Evolutionary conservation across 1,140 invertebrate genomes (phyloP).

Genomic region (Cyclargus thomasi): DNA sequence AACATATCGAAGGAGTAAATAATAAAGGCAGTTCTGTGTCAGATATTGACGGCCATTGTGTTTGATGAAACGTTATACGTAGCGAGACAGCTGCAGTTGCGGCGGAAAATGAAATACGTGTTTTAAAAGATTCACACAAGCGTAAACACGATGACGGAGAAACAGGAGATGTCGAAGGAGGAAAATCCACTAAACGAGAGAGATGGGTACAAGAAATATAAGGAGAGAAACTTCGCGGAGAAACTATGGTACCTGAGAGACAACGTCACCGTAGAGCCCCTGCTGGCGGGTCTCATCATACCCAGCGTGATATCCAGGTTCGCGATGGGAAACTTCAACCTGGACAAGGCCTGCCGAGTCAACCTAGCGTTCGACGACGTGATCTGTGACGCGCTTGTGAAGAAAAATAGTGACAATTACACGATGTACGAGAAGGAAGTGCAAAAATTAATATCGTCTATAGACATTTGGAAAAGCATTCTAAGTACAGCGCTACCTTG

Average conservation of each 20-base stretch:
- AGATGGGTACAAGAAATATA: constrained; percentile 33
- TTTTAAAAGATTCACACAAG: constrained; percentile 21
- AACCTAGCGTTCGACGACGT: constrained; percentile 72
- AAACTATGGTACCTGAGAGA: constrained; percentile 49
- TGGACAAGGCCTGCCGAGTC: constrained; percentile 79
- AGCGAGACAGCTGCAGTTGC: constrained; percentile 28
- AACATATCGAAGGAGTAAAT: constrained; percentile 62
- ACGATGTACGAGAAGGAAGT: constrained; percentile 68
- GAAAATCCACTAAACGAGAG: constrained; percentile 53
- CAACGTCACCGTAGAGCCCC: constrained; percentile 76
- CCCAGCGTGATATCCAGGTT: constrained; percentile 75
- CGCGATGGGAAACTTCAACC: constrained; percentile 76
- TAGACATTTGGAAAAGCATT: constrained; percentile 75
- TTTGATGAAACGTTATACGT: constrained; percentile 46
- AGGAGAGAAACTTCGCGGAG: constrained; percentile 47
- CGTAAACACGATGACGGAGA: constrained; percentile 44
- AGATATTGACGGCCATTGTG: constrained; percentile 47
- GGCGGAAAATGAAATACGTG: constrained; percentile 40
- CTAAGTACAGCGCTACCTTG: constrained; percentile 76
- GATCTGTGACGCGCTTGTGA: constrained; percentile 73
- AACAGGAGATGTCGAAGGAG: constrained; percentile 41
- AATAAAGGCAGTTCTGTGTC: constrained; percentile 51
- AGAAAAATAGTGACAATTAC: constrained; percentile 61
- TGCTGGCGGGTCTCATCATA: constrained; percentile 75
- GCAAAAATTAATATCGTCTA: constrained; percentile 75